Evolutionary conservation across 2,797 vertebrate species (phyloP).

Genomic region (Pipistrellus nathusii): DNA sequence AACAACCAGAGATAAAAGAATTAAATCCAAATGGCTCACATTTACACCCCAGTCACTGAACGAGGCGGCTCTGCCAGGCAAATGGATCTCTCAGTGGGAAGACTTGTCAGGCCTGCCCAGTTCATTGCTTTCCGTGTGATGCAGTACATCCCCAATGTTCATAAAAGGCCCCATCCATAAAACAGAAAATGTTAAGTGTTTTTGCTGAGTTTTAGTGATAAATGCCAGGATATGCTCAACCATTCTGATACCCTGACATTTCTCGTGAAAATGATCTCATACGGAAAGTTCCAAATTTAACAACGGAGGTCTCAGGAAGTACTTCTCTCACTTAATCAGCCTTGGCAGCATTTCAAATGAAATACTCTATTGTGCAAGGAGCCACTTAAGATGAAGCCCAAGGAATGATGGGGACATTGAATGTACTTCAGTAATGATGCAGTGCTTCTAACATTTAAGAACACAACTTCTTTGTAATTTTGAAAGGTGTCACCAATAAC

Average conservation of each 20-base stretch:
- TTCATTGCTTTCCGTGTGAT: not conserved
- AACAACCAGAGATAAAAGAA: not conserved
- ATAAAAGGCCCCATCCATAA: constrained; percentile 57
- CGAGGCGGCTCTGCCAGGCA: not conserved
- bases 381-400: constrained; percentile 89
- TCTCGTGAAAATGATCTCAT: constrained; percentile 76
- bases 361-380: constrained; percentile 89
- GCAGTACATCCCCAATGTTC: constrained; percentile 35
- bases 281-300: constrained; percentile 83
- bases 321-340: constrained; percentile 88
- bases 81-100: not conserved
- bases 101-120: not conserved
- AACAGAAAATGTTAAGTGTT: constrained; percentile 78
- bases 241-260: constrained; percentile 74
- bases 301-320: constrained; percentile 88
- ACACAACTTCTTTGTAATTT: constrained; percentile 84
- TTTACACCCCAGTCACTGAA: not conserved
- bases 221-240: constrained; percentile 77
- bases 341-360: constrained; percentile 89
- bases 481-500: no score
- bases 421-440: constrained; percentile 86
- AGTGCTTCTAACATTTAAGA: constrained; percentile 80
- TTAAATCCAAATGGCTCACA: not conserved
- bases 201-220: constrained; percentile 76
- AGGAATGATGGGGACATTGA: constrained; percentile 87